Evolutionary conservation across 2,113 vertebrate genomes (phyloP).

Genomic region (Callorhinus ursinus): DNA sequence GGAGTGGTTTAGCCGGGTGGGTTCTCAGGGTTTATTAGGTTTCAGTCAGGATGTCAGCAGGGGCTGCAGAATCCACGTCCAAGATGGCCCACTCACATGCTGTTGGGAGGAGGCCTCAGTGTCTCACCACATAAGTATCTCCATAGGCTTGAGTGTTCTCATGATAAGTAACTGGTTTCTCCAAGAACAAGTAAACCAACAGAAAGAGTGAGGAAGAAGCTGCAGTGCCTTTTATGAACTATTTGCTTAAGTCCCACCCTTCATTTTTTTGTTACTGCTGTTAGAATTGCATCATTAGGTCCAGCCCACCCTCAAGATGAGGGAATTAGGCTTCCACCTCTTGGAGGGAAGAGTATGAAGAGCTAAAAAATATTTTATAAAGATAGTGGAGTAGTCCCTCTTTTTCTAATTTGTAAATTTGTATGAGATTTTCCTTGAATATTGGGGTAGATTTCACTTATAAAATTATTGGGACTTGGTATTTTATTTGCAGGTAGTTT

Average conservation of each 20-base stretch:
- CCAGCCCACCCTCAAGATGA: background rate
- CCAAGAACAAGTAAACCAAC: background rate
- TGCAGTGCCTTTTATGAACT: background rate
- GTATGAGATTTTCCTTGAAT: background rate
- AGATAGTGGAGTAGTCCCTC: background rate
- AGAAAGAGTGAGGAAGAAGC: background rate
- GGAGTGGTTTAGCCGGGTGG: background rate
- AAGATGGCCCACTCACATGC: background rate
- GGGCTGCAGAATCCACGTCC: background rate
- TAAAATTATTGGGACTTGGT: background rate
- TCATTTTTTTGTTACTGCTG: background rate
- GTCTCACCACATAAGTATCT: background rate
- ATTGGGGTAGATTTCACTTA: background rate
- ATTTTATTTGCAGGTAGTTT: background rate
- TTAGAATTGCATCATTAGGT: background rate
- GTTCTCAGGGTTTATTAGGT: background rate
- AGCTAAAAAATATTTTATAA: background rate
- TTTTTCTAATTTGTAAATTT: constrained; percentile 15
- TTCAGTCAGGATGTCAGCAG: background rate
- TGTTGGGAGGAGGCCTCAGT: background rate
- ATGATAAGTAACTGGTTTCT: background rate
- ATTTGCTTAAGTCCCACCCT: background rate
- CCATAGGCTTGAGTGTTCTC: background rate
- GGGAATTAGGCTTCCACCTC: background rate
- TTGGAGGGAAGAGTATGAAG: background rate